Percentiles rank a stretch among this genome's conserved stretches.
Evolutionary conservation across 2,113 vertebrate genomes (phyloP).

Genomic region (Megalops atlanticus): DNA sequence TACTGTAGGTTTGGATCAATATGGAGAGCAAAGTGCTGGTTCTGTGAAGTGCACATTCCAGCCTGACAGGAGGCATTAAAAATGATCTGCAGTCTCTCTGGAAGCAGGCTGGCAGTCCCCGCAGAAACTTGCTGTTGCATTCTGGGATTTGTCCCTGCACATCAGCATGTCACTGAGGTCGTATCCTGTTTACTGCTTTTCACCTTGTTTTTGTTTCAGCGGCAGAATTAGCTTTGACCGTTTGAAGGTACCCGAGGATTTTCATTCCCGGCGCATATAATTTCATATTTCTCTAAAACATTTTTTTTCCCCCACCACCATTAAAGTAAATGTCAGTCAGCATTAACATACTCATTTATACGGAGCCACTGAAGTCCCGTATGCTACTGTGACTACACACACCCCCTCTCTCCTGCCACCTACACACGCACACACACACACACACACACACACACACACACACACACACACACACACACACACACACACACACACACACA

Average conservation of each 20-base stretch:
- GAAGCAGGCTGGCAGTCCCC: no score
- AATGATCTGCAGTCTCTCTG: no score
- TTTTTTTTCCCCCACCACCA: conserved; percentile 38
- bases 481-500: conserved; percentile 32
- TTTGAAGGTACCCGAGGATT: not conserved
- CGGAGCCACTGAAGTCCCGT: conserved; percentile 48
- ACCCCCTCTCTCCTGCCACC: conserved; percentile 20
- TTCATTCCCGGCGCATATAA: not conserved
- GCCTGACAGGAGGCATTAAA: no score
- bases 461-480: not conserved
- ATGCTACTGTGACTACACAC: conserved; percentile 30
- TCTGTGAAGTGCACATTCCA: no score
- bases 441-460: conserved; percentile 32
- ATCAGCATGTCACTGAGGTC: no score
- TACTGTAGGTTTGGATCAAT: no score
- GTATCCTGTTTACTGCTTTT: no score
- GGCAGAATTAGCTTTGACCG: no score
- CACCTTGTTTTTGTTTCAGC: no score
- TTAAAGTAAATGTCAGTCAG: conserved; percentile 67
- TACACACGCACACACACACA: conserved; percentile 32
- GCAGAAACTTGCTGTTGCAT: no score
- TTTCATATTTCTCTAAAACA: not conserved
- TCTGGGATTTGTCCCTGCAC: no score
- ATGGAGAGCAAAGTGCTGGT: no score
- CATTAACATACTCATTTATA: conserved; percentile 70